These are phyloP conservation scores for Pachypsylla venusta DNA, from an alignment of 1,140 invertebrate species.

Conservation along the genomic window DNA sequence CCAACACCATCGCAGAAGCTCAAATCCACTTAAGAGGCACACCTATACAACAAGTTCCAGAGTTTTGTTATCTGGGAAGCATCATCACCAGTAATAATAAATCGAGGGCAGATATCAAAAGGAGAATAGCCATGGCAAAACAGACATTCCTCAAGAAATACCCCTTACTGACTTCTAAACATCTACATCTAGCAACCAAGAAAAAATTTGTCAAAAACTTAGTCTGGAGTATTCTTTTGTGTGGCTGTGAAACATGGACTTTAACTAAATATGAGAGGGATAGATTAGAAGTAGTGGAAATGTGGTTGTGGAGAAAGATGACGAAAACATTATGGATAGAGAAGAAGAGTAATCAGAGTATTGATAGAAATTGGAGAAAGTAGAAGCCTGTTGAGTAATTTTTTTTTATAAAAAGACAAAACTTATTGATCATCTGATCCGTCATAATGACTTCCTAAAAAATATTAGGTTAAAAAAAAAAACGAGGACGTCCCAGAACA, in stretches of 20 bases:
- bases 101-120: conserved; percentile 7
- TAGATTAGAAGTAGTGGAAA: conserved; percentile 6
- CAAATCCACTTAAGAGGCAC: not conserved
- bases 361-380: not conserved
- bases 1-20: not conserved
- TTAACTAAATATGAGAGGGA: conserved; percentile 7
- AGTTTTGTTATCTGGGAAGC: conserved; percentile 10
- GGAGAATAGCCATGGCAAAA: conserved; percentile 13
- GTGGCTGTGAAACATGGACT: conserved; percentile 12
- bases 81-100: conserved; percentile 11
- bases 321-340: conserved; percentile 6
- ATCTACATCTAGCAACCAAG: conserved; percentile 6
- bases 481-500: conserved; percentile 10
- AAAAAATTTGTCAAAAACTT: conserved; percentile 13
- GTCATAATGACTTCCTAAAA: conserved; percentile 6
- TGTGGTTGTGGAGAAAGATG: conserved; percentile 11
- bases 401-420: conserved; percentile 11
- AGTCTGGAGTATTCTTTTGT: conserved; percentile 10
- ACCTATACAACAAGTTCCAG: not conserved
- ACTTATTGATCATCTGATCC: conserved; percentile 8
- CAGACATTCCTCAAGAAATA: conserved; percentile 8
- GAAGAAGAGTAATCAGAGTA: conserved; percentile 1
- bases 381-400: not conserved
- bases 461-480: conserved; percentile 12
- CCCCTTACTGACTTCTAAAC: conserved; percentile 9